Percentiles rank a stretch among this genome's conserved stretches.
phyloP scores from a whole-genome alignment of 1,140 invertebrate species.

The Drosophila biarmipes region DNA sequence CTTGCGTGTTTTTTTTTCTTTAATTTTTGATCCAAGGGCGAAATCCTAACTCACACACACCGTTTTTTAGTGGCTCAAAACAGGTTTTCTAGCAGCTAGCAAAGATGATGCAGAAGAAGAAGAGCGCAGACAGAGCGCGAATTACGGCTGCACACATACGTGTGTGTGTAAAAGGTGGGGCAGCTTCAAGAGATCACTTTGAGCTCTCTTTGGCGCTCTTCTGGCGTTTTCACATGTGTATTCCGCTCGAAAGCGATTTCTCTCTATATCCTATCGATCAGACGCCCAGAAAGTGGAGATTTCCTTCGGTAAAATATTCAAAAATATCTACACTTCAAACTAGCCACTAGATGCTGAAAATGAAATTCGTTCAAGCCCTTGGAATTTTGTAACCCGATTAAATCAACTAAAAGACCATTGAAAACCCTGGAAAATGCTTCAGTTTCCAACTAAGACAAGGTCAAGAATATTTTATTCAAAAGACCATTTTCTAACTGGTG shows the following conservation, averaged over 20 bases:
- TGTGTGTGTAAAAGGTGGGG: constrained; percentile 61
- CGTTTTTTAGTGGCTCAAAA: constrained; percentile 44
- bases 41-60: constrained; percentile 32
- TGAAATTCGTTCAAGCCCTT: too few relatives aligned
- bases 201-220: constrained; percentile 28
- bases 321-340: not conserved
- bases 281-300: not conserved
- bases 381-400: too few relatives aligned
- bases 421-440: too few relatives aligned
- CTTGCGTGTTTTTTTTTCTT: not conserved
- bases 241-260: constrained; percentile 3
- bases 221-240: constrained; percentile 11
- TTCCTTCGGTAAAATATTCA: not conserved
- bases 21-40: constrained; percentile 1
- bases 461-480: too few relatives aligned
- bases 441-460: too few relatives aligned
- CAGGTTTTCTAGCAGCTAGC: constrained; percentile 61
- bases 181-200: constrained; percentile 43
- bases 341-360: too few relatives aligned
- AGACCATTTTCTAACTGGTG: too few relatives aligned
- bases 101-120: constrained; percentile 44
- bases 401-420: too few relatives aligned
- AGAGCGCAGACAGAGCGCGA: constrained; percentile 72
- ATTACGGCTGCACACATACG: constrained; percentile 46
- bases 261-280: constrained; percentile 3